Base-by-base conservation (phyloP, 2,888 invertebrate genomes). In the Xanthia icteritia region DNA sequence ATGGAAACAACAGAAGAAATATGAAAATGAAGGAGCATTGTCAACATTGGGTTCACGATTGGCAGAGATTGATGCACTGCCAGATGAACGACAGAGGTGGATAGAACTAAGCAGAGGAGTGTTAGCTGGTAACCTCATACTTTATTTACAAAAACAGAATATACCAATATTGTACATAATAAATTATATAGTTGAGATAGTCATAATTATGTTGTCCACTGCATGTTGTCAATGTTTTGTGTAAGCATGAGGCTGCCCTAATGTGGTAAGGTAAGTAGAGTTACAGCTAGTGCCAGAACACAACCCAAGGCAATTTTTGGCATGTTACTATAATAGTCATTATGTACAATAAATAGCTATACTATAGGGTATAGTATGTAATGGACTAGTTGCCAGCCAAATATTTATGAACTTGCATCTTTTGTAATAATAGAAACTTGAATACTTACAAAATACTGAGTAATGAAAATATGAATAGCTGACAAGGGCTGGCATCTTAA, bases 21-120 rank as follows among this genome's bases (percentile, higher is more conserved):
- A 97, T 90, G 99, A 99, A 96, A 99, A 99, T 93, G 97, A 98
- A 87, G 97, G 97, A 76, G 99, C 99, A 0, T 95, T 99, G 80
- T 94, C 96, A 63, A 97, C 97, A 83, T 97, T 99, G 54, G 96
- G 97, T 79, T 94, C 96, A 61, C 97, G 99, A 77, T 95, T 99
- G 81, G 93, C 97, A 63, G 96, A 97, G 87, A 94, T 99, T 76
- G 99, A 99, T 94, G 95, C 96, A 23, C 96, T 99, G 81, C 94
- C 97, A 67, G 97, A 97, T 88, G 95, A 97, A 74, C 91, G 95
- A 75, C 95, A 96, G 69, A 97, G 97, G 88, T 98, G 98, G 98
- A 95, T 97, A 82, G 97, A 98, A 91, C 91, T 98, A 61, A 97
- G 97, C 81, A 97, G 96, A 88, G 98, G 98, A 61, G 97, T 98